phyloP scores from a whole-genome alignment of 1,140 invertebrate genomes.

The Neodiprion pinetum region DNA sequence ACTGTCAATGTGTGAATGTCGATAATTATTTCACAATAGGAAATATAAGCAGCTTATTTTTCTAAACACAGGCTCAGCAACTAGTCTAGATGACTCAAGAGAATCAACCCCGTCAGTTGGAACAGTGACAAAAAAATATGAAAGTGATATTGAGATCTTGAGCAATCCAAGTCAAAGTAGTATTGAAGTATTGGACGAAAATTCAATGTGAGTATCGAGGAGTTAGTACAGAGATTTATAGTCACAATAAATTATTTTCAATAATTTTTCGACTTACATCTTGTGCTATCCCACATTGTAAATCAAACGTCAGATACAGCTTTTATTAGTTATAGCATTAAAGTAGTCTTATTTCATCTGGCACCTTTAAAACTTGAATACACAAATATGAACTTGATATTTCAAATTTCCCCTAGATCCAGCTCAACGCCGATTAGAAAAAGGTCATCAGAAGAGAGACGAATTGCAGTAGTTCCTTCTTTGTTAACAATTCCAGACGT shows the following conservation, averaged over 20 bases:
- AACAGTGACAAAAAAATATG: constrained; percentile 57
- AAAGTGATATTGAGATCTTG: constrained; percentile 71
- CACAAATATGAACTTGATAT: too few species aligned
- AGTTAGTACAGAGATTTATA: not conserved
- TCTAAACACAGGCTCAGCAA: constrained; percentile 52
- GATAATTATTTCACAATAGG: too few species aligned
- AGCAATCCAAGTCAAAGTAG: constrained; percentile 72
- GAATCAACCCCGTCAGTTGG: constrained; percentile 59
- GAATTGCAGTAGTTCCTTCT: constrained; percentile 47
- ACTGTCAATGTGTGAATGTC: too few species aligned
- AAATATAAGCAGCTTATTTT: not conserved
- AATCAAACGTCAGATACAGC: not conserved
- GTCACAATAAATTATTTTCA: constrained; percentile 25
- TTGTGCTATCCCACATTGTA: not conserved
- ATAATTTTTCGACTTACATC: constrained; percentile 33
- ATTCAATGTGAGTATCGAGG: constrained; percentile 53
- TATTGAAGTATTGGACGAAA: constrained; percentile 68
- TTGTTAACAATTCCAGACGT: constrained; percentile 56
- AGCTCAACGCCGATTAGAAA: constrained; percentile 56
- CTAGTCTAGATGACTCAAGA: constrained; percentile 58
- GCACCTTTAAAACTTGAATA: too few species aligned
- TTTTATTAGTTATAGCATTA: too few species aligned
- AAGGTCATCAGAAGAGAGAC: constrained; percentile 58
- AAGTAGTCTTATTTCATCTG: too few species aligned
- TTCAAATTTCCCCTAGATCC: constrained; percentile 32